Base-by-base conservation (phyloP, 1,140 invertebrate genomes). In the Drosophila kanapiae region DNA sequence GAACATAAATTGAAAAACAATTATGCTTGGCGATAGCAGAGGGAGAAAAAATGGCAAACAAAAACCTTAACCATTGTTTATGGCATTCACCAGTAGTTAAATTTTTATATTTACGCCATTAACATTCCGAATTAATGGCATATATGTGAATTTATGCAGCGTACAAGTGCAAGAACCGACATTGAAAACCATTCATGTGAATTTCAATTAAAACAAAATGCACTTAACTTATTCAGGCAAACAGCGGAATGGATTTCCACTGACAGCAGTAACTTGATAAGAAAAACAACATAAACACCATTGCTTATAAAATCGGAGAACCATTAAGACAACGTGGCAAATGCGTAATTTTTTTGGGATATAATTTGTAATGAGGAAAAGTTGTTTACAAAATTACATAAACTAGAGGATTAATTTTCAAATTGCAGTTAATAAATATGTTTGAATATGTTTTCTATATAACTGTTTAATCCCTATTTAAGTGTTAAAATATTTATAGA, bases 31-130 rank as follows among this genome's bases (percentile, higher is more conserved):
- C 18, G 57, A 45, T 45, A 53, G 6, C 18, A 62, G n/a, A 37
- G 10, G n/a, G 14, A 29, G n/a, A 11, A 9, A 9, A 9, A 27
- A 13, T 13, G 14, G 10, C 4, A 23, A 18, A 14, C 2, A 11
- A 33, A 35, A 13, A 16, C 47, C 49, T 61, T 60, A 27, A 57
- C 35, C 42, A 69, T 78, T 78, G 48, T 78, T 71, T 62, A 64
- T 70, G 63, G 29, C 64, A 58, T 57, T 75, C 61, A 48, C 18
- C 64, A 56, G 48, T 56, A 69, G 57, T 80, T 78, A 74, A 77
- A 78, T 67, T 80, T 80, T 80, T 54, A 82, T 88, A 78, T 85
- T 85, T 75, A 54, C 71, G 42, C 57, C 69, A 86, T 56, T 87
- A 77, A 71, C 75, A 83, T 87, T 60, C 43, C 65, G 49, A 83